A percentile compares a stretch with the other conserved stretches of the same genome.
Conservation (phyloP, 2,113 vertebrate genomes). For the Galemys pyrenaicus region DNA sequence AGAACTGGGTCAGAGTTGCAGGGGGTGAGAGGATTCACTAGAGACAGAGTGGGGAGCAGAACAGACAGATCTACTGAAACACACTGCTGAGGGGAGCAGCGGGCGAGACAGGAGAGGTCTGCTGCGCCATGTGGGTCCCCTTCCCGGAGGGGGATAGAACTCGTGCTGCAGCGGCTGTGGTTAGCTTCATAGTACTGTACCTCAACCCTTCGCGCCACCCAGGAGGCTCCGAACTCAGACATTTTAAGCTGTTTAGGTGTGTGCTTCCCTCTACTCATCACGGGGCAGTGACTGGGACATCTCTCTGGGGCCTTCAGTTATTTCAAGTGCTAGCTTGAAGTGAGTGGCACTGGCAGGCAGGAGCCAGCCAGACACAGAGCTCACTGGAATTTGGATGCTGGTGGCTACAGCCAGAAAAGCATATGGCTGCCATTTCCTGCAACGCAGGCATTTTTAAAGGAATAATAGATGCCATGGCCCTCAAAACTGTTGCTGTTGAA, state of each 20-base stretch:
- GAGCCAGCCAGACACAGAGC: not conserved
- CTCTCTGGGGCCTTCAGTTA: not conserved
- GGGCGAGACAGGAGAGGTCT: too few relatives aligned
- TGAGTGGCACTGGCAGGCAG: not conserved
- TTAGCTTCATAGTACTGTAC: too few relatives aligned
- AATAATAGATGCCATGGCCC: not conserved
- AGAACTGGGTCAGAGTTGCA: too few relatives aligned
- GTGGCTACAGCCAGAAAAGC: not conserved
- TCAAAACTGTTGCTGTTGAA: not conserved
- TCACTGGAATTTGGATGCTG: not conserved
- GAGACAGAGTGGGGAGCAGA: too few relatives aligned
- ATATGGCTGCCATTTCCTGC: not conserved
- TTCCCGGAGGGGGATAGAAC: too few relatives aligned
- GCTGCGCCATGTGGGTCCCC: too few relatives aligned
- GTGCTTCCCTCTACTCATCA: not conserved
- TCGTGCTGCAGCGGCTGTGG: too few relatives aligned
- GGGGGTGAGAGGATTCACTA: too few relatives aligned
- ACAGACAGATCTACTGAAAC: too few relatives aligned
- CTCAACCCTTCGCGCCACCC: too few relatives aligned
- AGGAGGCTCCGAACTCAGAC: too few relatives aligned
- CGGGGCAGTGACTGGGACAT: not conserved
- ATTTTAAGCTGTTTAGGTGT: not conserved
- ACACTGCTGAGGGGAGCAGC: too few relatives aligned
- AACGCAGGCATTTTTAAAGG: not conserved
- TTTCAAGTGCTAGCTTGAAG: not conserved